Conservation (phyloP, 2,888 invertebrate species). For the Esperia sulphurella region DNA sequence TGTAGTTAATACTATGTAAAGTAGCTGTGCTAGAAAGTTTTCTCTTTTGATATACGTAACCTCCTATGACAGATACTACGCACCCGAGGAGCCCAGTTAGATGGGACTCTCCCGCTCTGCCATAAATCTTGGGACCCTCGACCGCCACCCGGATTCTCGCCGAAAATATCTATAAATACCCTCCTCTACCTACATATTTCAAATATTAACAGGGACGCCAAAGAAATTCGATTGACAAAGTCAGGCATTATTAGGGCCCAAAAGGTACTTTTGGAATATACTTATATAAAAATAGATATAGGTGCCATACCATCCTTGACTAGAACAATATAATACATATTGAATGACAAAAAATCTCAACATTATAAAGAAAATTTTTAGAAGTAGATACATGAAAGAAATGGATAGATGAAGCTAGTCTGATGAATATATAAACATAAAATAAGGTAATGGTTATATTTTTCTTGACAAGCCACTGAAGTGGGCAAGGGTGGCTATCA, state of each 20-base stretch:
- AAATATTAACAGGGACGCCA: slow-evolving; percentile 68
- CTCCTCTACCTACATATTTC: slow-evolving; percentile 69
- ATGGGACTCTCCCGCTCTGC: slow-evolving; percentile 75
- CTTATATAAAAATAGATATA: not conserved
- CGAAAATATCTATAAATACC: slow-evolving; percentile 78
- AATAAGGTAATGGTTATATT: too few species aligned
- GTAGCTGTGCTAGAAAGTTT: too few species aligned
- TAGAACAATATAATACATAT: too few species aligned
- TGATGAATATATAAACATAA: too few species aligned
- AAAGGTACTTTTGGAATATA: not conserved
- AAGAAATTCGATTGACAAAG: slow-evolving; percentile 4
- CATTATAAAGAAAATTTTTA: too few species aligned
- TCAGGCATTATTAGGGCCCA: not conserved
- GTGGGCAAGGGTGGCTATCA: slow-evolving; percentile 1
- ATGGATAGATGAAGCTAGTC: too few species aligned
- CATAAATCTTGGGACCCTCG: slow-evolving; percentile 78
- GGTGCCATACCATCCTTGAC: too few species aligned
- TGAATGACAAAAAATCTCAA: too few species aligned
- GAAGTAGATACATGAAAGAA: too few species aligned
- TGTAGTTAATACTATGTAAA: too few species aligned
- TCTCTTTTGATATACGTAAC: not conserved
- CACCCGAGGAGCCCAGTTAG: slow-evolving; percentile 66
- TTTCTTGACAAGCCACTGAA: not conserved
- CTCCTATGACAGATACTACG: slow-evolving; percentile 24
- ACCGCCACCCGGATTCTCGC: slow-evolving; percentile 75